Evolutionary conservation across 2,888 invertebrate species (phyloP), one percentile per base, ranked within the genome.

Genomic region (Rhamphomyia laevipes): DNA sequence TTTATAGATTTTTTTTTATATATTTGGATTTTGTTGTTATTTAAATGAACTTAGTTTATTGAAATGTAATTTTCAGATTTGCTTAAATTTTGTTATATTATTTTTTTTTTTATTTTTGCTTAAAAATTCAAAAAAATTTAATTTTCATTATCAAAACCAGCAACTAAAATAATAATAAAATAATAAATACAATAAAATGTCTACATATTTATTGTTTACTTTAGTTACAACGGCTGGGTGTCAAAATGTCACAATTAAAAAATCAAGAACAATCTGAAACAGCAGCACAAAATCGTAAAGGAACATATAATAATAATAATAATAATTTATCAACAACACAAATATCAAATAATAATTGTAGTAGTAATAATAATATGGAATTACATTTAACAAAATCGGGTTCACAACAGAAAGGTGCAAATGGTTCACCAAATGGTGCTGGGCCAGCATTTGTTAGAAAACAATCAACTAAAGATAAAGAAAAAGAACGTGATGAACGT

Each of bases 401-500:
- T 31, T 53, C 58, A 49, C 42, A 50, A 30, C n/a, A n/a, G n/a
- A 42, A 48, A 42, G 47, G 50, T 47, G 53, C 46, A 40, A 54
- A 52, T 38, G 56, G 57, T 30, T 56, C 60, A 40, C 53, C 62
- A 56, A 58, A 56, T 49, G 59, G 58, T 45, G 53, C 59, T 40
- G 49, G 57, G 51, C 49, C 56, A 47, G 23, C 54, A 42, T 53
- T 55, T 68, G 70, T 57, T 55, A 62, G 49, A 62, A 64, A 57
- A 63, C 63, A 50, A 61, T 63, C 44, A 55, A 48, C 51, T 52
- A 51, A 53, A 42, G 51, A 50, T 53, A 65, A 65, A 55, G 72
- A 74, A 54, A 68, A 67, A 52, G 75, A 77, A 54, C 70, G 69
- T 61, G 64, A 77, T 65, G 84, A 86, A 69, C 68, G 80, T 60